phyloP scores from a whole-genome alignment of 2,113 vertebrate genomes.

The Blennius ocellaris region DNA sequence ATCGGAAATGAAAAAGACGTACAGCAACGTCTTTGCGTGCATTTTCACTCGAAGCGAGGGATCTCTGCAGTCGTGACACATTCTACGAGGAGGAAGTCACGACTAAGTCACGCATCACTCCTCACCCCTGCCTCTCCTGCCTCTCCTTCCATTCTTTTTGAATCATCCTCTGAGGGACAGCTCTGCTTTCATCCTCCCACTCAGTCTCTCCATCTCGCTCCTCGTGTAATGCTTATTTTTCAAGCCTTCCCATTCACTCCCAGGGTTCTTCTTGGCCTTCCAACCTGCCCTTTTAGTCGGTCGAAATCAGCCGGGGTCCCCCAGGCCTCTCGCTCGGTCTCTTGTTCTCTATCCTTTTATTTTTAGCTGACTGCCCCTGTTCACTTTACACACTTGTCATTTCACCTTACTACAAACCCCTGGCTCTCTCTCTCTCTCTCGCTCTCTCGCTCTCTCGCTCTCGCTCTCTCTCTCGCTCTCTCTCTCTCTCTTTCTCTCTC shows the following conservation, averaged over 20 bases:
- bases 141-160: conserved; percentile 61
- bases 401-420: conserved; percentile 44
- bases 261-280: conserved; percentile 58
- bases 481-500: conserved; percentile 16
- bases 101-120: conserved; percentile 64
- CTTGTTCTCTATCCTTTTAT: conserved; percentile 58
- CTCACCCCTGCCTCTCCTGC: conserved; percentile 32
- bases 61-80: conserved; percentile 70
- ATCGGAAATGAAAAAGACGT: conserved; percentile 7
- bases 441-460: neutral
- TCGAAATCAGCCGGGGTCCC: conserved; percentile 62
- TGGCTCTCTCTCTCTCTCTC: conserved; percentile 6
- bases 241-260: conserved; percentile 51
- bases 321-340: conserved; percentile 53
- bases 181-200: conserved; percentile 70
- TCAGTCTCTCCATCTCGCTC: conserved; percentile 45
- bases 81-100: conserved; percentile 71
- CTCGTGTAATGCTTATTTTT: conserved; percentile 48
- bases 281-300: conserved; percentile 64
- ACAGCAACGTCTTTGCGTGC: conserved; percentile 46
- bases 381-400: conserved; percentile 59
- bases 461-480: conserved; percentile 46
- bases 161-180: conserved; percentile 71
- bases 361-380: conserved; percentile 59
- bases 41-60: conserved; percentile 43